These are phyloP conservation scores for Neoscelio sp. DNA, from an alignment of 2,888 invertebrate species.

Conservation along the genomic window DNA sequence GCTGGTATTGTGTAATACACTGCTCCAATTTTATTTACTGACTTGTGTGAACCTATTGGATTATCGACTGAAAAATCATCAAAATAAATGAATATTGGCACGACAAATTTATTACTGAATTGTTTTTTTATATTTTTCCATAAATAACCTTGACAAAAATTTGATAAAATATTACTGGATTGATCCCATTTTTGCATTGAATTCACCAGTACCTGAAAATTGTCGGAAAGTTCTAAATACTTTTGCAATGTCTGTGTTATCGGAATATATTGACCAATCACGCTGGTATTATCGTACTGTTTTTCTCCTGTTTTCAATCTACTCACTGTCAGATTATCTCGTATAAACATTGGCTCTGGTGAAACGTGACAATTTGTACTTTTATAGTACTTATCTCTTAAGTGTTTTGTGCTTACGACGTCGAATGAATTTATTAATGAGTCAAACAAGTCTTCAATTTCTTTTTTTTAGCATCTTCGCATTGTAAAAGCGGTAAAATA, in stretches of 20 bases:
- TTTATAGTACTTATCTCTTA: conserved; percentile 3
- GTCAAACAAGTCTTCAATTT: conserved; percentile 2
- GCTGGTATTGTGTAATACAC: conserved; percentile 36
- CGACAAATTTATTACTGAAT: conserved; percentile 17
- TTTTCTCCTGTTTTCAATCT: background rate
- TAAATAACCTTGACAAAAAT: conserved; percentile 40
- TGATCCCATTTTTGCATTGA: background rate
- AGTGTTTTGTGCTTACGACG: background rate
- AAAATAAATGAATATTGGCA: conserved; percentile 39
- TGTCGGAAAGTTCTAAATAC: conserved; percentile 10
- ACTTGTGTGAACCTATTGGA: conserved; percentile 19
- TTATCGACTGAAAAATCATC: conserved; percentile 44
- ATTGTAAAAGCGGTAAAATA: background rate
- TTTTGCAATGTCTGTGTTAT: background rate
- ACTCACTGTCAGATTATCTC: too few species aligned
- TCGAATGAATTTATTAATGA: background rate
- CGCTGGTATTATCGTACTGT: background rate
- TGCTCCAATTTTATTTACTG: conserved; percentile 33
- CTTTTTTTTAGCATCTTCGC: background rate
- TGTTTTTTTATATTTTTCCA: conserved; percentile 34
- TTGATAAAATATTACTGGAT: background rate
- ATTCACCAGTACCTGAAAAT: conserved; percentile 8
- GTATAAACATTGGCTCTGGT: background rate
- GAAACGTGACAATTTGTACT: background rate
- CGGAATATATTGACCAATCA: conserved; percentile 7